A percentile compares a stretch with the other conserved stretches of the same genome.
These are phyloP conservation scores for Ommatoiulus sabulosus DNA, from an alignment of 2,888 invertebrate species.

Conservation along the genomic window DNA sequence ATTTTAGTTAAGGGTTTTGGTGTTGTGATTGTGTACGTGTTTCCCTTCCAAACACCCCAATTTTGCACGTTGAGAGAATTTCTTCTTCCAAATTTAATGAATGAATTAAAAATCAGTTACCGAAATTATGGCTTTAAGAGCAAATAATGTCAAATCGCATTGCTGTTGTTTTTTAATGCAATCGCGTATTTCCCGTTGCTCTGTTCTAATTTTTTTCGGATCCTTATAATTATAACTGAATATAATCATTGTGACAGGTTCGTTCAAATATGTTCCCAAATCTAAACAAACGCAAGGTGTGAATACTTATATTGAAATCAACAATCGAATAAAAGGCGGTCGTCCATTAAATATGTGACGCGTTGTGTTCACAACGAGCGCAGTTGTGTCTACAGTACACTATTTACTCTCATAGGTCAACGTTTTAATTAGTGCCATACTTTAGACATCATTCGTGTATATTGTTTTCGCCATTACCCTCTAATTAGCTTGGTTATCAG, in stretches of 20 bases:
- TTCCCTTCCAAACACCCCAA: neutral
- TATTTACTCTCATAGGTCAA: no score
- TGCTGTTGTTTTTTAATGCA: neutral
- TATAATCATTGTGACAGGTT: neutral
- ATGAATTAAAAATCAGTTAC: no score
- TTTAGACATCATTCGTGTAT: no score
- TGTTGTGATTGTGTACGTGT: neutral
- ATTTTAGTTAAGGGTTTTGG: neutral
- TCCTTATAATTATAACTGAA: neutral
- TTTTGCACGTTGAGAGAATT: neutral
- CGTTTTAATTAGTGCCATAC: no score
- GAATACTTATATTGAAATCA: neutral
- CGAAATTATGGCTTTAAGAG: no score
- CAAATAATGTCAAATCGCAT: no score
- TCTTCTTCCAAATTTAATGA: neutral
- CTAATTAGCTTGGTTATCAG: no score
- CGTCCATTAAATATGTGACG: neutral
- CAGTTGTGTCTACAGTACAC: neutral
- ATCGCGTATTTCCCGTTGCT: neutral
- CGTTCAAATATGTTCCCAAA: neutral
- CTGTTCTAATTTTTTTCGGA: neutral
- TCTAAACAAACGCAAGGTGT: neutral
- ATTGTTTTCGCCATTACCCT: no score
- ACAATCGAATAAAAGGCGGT: neutral
- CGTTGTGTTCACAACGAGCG: neutral